These are phyloP conservation scores for Potorous gilbertii DNA, from an alignment of 2,797 vertebrate genomes.

Conservation along the genomic window DNA sequence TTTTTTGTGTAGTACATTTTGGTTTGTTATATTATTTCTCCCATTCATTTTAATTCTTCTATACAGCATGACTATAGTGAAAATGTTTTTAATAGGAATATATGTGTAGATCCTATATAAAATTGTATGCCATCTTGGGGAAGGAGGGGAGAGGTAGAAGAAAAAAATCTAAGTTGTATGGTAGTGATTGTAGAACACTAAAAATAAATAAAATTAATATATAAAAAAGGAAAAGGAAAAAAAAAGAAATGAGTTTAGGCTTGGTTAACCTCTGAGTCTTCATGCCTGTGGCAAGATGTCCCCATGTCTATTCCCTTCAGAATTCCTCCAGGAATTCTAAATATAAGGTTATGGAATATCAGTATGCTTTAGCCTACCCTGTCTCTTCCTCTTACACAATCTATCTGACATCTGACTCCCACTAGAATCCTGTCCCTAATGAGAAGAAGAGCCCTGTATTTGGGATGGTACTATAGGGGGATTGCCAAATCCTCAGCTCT, in stretches of 20 bases:
- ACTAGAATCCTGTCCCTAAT: neutral
- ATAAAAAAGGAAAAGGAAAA: neutral
- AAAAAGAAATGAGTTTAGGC: constrained; percentile 6
- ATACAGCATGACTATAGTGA: too few relatives aligned
- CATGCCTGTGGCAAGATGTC: constrained; percentile 16
- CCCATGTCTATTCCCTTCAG: neutral
- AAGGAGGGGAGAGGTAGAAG: too few relatives aligned
- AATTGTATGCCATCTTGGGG: too few relatives aligned
- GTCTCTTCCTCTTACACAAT: neutral
- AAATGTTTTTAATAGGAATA: too few relatives aligned
- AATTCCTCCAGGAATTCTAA: neutral
- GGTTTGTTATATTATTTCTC: too few relatives aligned
- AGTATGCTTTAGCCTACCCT: neutral
- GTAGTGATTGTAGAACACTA: too few relatives aligned
- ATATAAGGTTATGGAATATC: neutral
- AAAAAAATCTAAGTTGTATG: too few relatives aligned
- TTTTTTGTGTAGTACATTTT: too few relatives aligned
- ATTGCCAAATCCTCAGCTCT: neutral
- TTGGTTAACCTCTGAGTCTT: constrained; percentile 65
- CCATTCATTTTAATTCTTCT: too few relatives aligned
- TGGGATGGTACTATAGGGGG: neutral
- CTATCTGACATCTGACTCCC: neutral
- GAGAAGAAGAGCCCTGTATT: neutral
- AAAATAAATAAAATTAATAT: too few relatives aligned
- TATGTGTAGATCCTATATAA: too few relatives aligned